These are phyloP conservation scores for Pachycephus smyrnensis DNA, from an alignment of 2,888 invertebrate species.

Conservation along the genomic window DNA sequence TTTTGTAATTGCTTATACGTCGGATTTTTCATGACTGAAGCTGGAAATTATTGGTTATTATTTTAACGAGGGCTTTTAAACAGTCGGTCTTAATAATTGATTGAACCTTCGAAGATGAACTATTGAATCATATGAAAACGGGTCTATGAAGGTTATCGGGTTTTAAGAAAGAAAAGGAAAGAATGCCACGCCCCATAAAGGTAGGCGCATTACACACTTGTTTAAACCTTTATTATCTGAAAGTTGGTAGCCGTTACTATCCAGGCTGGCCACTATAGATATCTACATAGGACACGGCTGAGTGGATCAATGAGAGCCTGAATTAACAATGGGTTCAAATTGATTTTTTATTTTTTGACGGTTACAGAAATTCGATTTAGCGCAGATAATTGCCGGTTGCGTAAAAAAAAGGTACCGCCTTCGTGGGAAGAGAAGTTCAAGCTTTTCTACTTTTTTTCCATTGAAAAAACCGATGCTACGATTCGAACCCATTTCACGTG, in stretches of 20 bases:
- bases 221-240: constrained; percentile 15
- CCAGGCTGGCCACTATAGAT: background rate
- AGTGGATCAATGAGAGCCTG: constrained; percentile 2
- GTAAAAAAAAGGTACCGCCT: background rate
- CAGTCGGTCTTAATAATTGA: background rate
- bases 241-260: background rate
- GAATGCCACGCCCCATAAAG: constrained; percentile 33
- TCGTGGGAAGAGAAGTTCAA: constrained; percentile 2
- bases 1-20: too few species aligned
- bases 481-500: background rate
- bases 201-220: constrained; percentile 39
- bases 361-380: constrained; percentile 12
- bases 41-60: background rate
- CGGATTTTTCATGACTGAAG: background rate
- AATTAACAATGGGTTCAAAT: constrained; percentile 29
- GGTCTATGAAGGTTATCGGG: background rate
- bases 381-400: constrained; percentile 2
- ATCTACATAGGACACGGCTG: background rate
- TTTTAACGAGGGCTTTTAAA: background rate
- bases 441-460: background rate
- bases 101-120: background rate
- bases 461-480: background rate
- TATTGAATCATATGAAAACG: background rate
- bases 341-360: constrained; percentile 29
- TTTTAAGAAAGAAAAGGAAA: background rate